Evolutionary conservation across 2,113 vertebrate species (phyloP), one percentile per base, ranked within the genome.

Genomic region (Gymnobelideus leadbeateri): DNA sequence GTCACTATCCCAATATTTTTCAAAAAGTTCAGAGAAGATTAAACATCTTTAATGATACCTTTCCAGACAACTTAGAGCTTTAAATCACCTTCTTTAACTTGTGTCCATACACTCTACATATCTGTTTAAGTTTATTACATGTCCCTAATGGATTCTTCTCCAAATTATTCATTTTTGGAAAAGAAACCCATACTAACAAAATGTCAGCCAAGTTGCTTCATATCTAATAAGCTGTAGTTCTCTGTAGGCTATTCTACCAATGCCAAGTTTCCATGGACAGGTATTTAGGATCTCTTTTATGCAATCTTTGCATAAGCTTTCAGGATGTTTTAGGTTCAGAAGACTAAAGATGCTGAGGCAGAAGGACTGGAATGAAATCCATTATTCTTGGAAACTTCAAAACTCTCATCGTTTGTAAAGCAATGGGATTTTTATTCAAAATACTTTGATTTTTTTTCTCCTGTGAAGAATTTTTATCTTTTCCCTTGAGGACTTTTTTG

Each of bases 191-290:
- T 98, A 99, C 14, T 98, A 98, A 61, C 93, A 31, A 91, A 99
- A 99, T 0, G 98, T 96, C 0, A 61, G 54, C 98, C 99, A 98
- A 0, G 97, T 97, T 49, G 99, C 99, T 93, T 99, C 99, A 92
- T 99, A 99, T 25, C 92, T 95, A 95, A 98, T 68, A 49, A 99
- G 95, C 0, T 96, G 94, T 92, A 99, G 50, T 51, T 99, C 98
- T 91, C 95, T 97, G 55, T 95, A 97, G 57, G 98, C 96, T 31
- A 99, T 97, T 95, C 53, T 98, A 84, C 96, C 97, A 98, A 99
- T 99, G 96, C 98, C 99, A 96, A 99, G 98, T 94, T 99, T 99
- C 99, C 99, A 99, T 0, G 98, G 98, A 7, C 98, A 94, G 2
- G 97, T 94, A 54, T 93, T 68, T 94, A 99, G 97, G 90, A 98